phyloP scores from a whole-genome alignment of 2,113 vertebrate species.

The Stigmatopora argus region DNA sequence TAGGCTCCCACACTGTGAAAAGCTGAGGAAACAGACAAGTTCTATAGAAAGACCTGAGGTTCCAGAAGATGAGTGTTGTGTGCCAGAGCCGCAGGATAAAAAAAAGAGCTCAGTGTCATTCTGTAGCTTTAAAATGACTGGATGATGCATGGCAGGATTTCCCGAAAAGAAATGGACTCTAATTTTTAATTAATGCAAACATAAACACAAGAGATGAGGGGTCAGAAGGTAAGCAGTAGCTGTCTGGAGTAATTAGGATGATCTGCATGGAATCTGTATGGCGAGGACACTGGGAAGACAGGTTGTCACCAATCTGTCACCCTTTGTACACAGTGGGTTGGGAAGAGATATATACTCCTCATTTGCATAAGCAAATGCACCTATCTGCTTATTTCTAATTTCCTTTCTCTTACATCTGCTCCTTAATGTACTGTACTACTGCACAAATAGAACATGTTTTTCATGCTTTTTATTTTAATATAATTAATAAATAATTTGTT shows the following conservation, averaged over 20 bases:
- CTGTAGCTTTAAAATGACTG: conserved; percentile 40
- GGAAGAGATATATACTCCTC: no score
- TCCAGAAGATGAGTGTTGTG: conserved; percentile 32
- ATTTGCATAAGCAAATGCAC: no score
- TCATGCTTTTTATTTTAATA: no score
- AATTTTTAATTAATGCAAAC: conserved; percentile 25
- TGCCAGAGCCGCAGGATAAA: conserved; percentile 31
- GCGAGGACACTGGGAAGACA: conserved; percentile 41
- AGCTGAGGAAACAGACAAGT: conserved; percentile 29
- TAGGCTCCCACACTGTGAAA: conserved; percentile 24
- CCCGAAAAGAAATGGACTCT: conserved; percentile 13
- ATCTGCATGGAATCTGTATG: conserved; percentile 34
- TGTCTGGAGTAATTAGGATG: conserved; percentile 47
- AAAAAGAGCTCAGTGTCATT: conserved; percentile 42
- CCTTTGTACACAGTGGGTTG: conserved; percentile 17
- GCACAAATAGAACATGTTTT: no score
- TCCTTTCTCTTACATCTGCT: no score
- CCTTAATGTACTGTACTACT: no score
- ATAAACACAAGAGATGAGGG: not conserved
- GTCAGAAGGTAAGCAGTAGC: conserved; percentile 32
- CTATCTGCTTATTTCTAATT: no score
- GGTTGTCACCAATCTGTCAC: conserved; percentile 49
- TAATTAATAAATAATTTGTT: no score
- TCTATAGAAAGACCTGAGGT: conserved; percentile 34
- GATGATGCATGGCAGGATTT: conserved; percentile 18